Evolutionary conservation across 2,113 vertebrate species (phyloP).

Genomic region (Psettodes erumei): DNA sequence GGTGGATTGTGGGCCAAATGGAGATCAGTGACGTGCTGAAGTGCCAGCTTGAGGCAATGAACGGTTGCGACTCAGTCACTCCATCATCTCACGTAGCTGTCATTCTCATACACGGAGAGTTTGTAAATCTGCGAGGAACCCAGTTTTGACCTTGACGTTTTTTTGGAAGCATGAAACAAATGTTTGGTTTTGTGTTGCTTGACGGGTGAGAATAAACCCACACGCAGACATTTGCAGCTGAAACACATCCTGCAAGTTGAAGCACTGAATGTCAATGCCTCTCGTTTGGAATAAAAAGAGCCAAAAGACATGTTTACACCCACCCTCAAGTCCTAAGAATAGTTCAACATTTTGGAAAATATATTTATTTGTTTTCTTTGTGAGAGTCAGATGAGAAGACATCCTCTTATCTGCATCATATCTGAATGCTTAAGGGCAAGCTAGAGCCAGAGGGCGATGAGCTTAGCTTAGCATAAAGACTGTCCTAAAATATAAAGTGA

Average conservation of each 20-base stretch:
- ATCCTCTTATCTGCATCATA: too few relatives aligned
- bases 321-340: background rate
- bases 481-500: background rate
- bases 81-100: slow-evolving; percentile 32
- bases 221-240: background rate
- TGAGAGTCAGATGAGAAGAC: too few relatives aligned
- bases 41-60: slow-evolving; percentile 30
- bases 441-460: background rate
- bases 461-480: background rate
- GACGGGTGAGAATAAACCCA: background rate
- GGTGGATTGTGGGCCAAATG: slow-evolving; percentile 38
- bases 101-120: slow-evolving; percentile 11
- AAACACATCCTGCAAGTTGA: background rate
- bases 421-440: background rate
- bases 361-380: background rate
- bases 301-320: background rate
- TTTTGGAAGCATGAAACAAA: background rate
- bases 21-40: slow-evolving; percentile 32
- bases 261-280: too few relatives aligned
- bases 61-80: slow-evolving; percentile 41
- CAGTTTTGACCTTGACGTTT: slow-evolving; percentile 26
- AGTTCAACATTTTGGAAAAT: background rate
- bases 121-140: slow-evolving; percentile 1
- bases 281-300: background rate
- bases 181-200: background rate